Conservation (phyloP, 92 coral and sea anemone species). For the Pocillopora meandrina region DNA sequence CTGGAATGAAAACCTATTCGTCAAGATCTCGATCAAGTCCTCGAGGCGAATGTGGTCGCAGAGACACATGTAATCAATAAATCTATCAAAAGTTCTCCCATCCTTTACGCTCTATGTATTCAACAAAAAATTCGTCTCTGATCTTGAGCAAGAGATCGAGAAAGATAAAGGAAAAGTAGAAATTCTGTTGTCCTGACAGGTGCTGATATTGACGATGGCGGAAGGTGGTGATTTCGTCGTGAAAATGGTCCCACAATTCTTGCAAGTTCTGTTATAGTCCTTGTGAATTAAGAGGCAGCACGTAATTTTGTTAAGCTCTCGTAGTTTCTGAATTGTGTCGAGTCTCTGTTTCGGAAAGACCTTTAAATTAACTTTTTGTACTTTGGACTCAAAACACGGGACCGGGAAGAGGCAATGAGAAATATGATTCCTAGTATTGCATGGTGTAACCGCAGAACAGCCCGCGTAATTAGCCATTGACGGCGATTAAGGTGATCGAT, state of each 20-base stretch:
- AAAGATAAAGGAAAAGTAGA: not conserved
- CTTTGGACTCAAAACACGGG: conserved; percentile 11
- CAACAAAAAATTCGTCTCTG: too few species aligned
- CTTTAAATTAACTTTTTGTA: not conserved
- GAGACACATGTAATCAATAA: conserved; percentile 17
- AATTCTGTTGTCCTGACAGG: conserved; percentile 3
- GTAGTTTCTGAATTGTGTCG: not conserved
- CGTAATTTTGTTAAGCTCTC: not conserved
- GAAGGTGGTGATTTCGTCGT: not conserved
- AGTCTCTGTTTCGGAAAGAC: not conserved
- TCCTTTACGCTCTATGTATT: not conserved
- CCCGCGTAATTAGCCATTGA: too few species aligned
- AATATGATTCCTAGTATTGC: too few species aligned
- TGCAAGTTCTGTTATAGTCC: not conserved
- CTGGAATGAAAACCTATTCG: not conserved
- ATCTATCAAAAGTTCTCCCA: conserved; percentile 12
- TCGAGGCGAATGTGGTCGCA: not conserved
- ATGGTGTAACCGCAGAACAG: too few species aligned
- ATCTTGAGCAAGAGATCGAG: too few species aligned
- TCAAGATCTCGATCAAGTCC: conserved; percentile 10
- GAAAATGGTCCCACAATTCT: not conserved
- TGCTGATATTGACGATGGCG: not conserved
- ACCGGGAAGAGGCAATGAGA: conserved; percentile 6
- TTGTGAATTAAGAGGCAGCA: not conserved
- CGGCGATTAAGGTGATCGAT: too few species aligned